Evolutionary conservation across 2,888 invertebrate genomes (phyloP).

Genomic region (Lumbricus terrestris): DNA sequence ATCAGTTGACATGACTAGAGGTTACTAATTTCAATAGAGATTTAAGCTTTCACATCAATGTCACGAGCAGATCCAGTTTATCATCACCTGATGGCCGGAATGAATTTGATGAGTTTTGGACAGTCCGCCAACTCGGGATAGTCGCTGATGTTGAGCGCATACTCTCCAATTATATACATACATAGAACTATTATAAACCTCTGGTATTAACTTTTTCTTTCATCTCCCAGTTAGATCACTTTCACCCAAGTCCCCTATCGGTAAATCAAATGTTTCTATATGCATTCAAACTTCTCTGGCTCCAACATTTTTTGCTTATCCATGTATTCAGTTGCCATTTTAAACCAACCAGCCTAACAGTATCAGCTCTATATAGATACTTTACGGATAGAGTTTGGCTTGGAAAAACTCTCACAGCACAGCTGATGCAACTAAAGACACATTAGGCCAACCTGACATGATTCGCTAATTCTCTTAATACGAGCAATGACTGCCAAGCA

Average conservation of each 20-base stretch:
- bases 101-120: conserved; percentile 77
- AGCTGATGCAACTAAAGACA: background rate
- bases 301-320: no score
- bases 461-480: background rate
- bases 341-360: no score
- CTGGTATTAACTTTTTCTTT: no score
- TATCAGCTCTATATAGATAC: no score
- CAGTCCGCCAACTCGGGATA: conserved; percentile 92
- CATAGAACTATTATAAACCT: no score
- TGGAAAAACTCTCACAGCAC: background rate
- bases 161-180: conserved; percentile 72
- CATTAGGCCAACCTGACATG: background rate
- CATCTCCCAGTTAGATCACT: no score
- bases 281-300: no score
- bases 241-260: no score
- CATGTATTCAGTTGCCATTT: no score
- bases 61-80: background rate
- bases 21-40: background rate
- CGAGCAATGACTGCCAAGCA: background rate
- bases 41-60: background rate
- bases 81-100: conserved; percentile 29
- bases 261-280: no score
- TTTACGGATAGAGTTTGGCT: no score
- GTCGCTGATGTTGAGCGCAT: conserved; percentile 82
- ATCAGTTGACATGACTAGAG: conserved; percentile 3